These are phyloP conservation scores for Cheilosia grossa DNA, from an alignment of 2,888 invertebrate species.

Conservation along the genomic window DNA sequence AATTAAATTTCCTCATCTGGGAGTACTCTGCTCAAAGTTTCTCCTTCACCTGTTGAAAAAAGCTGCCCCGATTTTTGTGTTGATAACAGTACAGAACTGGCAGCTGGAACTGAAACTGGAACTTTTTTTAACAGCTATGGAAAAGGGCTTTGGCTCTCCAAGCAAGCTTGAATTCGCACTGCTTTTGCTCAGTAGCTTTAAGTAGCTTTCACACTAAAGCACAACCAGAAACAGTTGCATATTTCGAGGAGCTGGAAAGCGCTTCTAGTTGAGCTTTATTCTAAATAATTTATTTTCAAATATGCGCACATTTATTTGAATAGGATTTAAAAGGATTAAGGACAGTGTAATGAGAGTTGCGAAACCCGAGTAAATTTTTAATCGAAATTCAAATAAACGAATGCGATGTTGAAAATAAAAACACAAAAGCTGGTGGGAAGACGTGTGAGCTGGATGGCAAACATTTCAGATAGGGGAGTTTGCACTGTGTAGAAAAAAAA, in stretches of 20 bases:
- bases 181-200: conserved; percentile 8
- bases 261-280: neutral
- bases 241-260: conserved; percentile 6
- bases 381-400: conserved; percentile 40
- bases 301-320: neutral
- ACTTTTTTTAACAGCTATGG: conserved; percentile 7
- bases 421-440: neutral
- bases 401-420: conserved; percentile 9
- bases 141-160: conserved; percentile 50
- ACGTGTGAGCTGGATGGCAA: neutral
- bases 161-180: conserved; percentile 21
- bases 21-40: neutral
- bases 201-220: conserved; percentile 3
- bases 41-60: conserved; percentile 62
- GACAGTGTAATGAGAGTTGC: neutral
- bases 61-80: neutral
- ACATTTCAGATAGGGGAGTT: conserved; percentile 2
- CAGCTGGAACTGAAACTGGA: neutral
- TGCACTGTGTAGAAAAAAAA: conserved; percentile 1
- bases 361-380: conserved; percentile 35
- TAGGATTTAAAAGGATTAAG: conserved; percentile 20
- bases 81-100: conserved; percentile 3
- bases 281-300: neutral
- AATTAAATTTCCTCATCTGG: neutral
- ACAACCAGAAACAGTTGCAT: conserved; percentile 24